Percentiles rank a stretch among this genome's conserved stretches.
These are phyloP conservation scores for Mycteria americana DNA, from an alignment of 2,797 vertebrate species.

Conservation along the genomic window DNA sequence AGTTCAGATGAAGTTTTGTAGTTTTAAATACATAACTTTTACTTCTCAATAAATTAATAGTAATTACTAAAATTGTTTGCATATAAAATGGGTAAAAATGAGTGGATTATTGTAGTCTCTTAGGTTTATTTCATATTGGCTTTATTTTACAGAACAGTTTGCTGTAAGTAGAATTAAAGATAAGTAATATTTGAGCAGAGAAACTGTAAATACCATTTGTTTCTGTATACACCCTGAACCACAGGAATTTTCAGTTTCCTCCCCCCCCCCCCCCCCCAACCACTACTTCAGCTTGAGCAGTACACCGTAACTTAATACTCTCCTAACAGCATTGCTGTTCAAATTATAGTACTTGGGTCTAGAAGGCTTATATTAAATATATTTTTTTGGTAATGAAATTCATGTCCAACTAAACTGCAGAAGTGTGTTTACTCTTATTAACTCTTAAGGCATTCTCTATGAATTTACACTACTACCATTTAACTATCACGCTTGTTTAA, in stretches of 20 bases:
- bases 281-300: conserved; percentile 27
- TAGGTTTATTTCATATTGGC: not conserved
- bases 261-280: not conserved
- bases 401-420: not conserved
- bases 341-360: conserved; percentile 55
- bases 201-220: conserved; percentile 61
- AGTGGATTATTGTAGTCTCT: not conserved
- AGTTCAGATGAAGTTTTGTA: not conserved
- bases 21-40: not conserved
- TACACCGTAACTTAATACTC: conserved; percentile 48
- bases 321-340: conserved; percentile 49
- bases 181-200: conserved; percentile 47
- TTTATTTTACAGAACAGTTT: not conserved
- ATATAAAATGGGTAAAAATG: not conserved
- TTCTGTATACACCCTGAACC: conserved; percentile 69
- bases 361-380: conserved; percentile 9
- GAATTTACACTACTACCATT: not conserved
- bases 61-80: not conserved
- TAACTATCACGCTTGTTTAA: not conserved
- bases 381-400: conserved; percentile 35
- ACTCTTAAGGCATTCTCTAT: not conserved
- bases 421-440: not conserved
- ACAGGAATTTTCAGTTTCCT: conserved; percentile 73
- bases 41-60: not conserved
- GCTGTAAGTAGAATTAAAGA: conserved; percentile 15